Conservation (phyloP, 1,140 invertebrate genomes). For the Drosophila fuyamai region DNA sequence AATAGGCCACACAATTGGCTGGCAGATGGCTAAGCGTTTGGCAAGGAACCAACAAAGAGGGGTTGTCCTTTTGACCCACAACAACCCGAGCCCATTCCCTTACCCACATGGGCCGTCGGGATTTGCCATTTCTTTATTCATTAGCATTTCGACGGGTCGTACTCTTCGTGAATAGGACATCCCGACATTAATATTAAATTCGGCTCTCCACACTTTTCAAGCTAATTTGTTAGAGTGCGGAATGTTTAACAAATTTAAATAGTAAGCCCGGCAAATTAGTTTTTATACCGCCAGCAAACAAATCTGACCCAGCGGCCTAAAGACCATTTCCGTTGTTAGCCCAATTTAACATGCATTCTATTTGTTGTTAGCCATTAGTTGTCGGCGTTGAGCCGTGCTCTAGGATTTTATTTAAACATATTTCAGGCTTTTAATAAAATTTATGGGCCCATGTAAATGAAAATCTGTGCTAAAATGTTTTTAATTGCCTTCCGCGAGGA, state of each 20-base stretch:
- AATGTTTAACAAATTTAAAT: constrained; percentile 57
- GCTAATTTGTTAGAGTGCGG: constrained; percentile 45
- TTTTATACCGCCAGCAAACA: constrained; percentile 41
- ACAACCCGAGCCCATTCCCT: constrained; percentile 1
- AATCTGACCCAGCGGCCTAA: constrained; percentile 37
- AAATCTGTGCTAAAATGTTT: constrained; percentile 43
- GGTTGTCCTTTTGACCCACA: constrained; percentile 37
- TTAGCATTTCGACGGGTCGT: constrained; percentile 49
- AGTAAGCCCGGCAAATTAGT: constrained; percentile 53
- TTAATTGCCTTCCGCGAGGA: constrained; percentile 23
- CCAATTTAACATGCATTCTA: constrained; percentile 40
- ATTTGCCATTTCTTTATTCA: constrained; percentile 59
- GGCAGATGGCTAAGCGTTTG: constrained; percentile 70
- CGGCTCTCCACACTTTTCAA: constrained; percentile 12
- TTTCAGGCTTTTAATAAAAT: constrained; percentile 33
- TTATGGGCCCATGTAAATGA: constrained; percentile 45
- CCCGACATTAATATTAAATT: constrained; percentile 73
- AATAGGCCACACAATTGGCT: constrained; percentile 75
- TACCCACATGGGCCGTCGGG: constrained; percentile 17
- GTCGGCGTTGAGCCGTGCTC: constrained; percentile 32
- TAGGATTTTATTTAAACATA: constrained; percentile 53
- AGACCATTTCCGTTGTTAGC: constrained; percentile 48
- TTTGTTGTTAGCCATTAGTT: constrained; percentile 46
- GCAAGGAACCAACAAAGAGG: constrained; percentile 50
- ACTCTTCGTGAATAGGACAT: constrained; percentile 42